These are phyloP conservation scores for Cabera pusaria DNA, from an alignment of 2,888 invertebrate species.

Conservation along the genomic window DNA sequence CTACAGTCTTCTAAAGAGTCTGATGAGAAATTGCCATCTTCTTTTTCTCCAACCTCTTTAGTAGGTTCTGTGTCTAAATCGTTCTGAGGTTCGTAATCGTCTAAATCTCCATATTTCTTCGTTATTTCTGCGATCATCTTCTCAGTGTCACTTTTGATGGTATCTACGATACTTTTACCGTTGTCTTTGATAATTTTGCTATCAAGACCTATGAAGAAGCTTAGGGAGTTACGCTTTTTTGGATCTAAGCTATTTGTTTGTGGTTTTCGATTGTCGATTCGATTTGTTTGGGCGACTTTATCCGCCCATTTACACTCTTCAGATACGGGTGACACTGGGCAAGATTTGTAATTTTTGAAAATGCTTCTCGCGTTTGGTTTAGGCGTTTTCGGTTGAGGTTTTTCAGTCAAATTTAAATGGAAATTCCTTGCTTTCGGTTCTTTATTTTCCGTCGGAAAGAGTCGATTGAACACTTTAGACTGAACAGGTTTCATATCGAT, in stretches of 20 bases:
- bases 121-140: conserved; percentile 87
- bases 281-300: conserved; percentile 58
- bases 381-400: conserved; percentile 55
- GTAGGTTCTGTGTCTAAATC: conserved; percentile 70
- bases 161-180: conserved; percentile 83
- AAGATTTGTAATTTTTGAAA: conserved; percentile 88
- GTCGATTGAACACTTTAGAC: conserved; percentile 71
- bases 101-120: conserved; percentile 85
- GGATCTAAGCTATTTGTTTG: conserved; percentile 69
- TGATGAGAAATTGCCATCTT: conserved; percentile 89
- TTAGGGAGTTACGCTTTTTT: conserved; percentile 84
- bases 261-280: conserved; percentile 36
- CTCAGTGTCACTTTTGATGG: conserved; percentile 85
- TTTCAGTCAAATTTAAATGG: conserved; percentile 65
- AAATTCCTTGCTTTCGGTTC: conserved; percentile 68
- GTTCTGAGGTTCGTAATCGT: conserved; percentile 67
- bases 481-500: conserved; percentile 64
- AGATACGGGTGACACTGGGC: conserved; percentile 92
- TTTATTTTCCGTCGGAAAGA: conserved; percentile 59
- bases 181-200: conserved; percentile 64
- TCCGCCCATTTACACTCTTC: conserved; percentile 89
- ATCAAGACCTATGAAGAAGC: conserved; percentile 86
- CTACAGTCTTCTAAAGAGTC: conserved; percentile 90
- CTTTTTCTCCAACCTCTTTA: conserved; percentile 70
- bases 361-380: conserved; percentile 79